Percentiles rank a stretch among this genome's conserved stretches.
phyloP scores from a whole-genome alignment of 2,113 vertebrate genomes.

The Malurus alboscapulatus region DNA sequence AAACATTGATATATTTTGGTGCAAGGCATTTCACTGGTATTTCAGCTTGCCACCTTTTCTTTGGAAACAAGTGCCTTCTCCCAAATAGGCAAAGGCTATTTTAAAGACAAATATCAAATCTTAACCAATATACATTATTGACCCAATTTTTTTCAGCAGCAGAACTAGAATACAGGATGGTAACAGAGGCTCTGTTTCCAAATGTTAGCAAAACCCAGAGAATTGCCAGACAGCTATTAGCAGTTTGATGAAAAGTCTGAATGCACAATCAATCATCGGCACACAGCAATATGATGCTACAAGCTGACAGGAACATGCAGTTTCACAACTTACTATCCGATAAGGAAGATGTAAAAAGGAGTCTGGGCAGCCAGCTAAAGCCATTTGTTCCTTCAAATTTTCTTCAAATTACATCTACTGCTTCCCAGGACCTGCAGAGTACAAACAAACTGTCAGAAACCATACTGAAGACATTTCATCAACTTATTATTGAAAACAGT shows the following conservation, averaged over 20 bases:
- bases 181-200: background rate
- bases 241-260: conserved; percentile 45
- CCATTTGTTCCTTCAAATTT: conserved; percentile 75
- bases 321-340: conserved; percentile 68
- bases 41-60: background rate
- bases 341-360: conserved; percentile 87
- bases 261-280: conserved; percentile 9
- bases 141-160: background rate
- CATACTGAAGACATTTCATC: conserved; percentile 51
- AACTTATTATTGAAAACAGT: conserved; percentile 48
- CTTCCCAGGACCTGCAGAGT: conserved; percentile 51
- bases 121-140: background rate
- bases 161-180: background rate
- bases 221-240: conserved; percentile 44
- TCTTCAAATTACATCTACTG: conserved; percentile 71
- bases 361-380: conserved; percentile 88
- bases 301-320: conserved; percentile 15
- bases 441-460: conserved; percentile 67
- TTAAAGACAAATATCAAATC: background rate
- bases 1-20: background rate
- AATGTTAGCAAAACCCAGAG: background rate
- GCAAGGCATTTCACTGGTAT: background rate
- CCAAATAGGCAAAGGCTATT: background rate
- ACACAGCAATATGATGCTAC: conserved; percentile 15
- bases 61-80: background rate